Percentiles rank a stretch among this genome's conserved stretches.
phyloP scores from a whole-genome alignment of 92 coral and sea anemone species.

The Palythoa caribaeorum region DNA sequence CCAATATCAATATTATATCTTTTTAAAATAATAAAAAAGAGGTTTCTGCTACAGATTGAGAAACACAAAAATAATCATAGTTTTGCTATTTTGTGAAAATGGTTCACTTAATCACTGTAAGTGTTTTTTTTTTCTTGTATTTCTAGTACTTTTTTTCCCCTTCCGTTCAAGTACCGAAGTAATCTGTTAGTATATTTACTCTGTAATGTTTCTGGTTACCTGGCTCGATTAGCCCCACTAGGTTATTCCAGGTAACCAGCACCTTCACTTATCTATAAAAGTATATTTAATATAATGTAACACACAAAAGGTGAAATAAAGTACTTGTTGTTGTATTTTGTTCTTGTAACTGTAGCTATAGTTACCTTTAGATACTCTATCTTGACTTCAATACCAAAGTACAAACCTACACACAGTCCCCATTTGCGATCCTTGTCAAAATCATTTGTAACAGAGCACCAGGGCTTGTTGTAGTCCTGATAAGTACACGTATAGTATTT shows the following conservation, averaged over 20 bases:
- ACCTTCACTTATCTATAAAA: no score
- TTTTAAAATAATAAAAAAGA: background rate
- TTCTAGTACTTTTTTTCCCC: no score
- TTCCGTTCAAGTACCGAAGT: no score
- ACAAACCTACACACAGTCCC: constrained; percentile 95
- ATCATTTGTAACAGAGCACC: constrained; percentile 89
- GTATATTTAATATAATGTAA: no score
- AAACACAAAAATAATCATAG: background rate
- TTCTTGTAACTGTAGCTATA: background rate
- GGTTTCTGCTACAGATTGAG: background rate
- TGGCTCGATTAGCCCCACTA: no score
- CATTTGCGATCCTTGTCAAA: constrained; percentile 92
- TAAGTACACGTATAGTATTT: constrained; percentile 92
- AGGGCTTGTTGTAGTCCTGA: constrained; percentile 74
- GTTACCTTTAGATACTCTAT: background rate
- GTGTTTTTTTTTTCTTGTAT: no score
- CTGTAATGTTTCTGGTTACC: no score
- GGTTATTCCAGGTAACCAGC: no score
- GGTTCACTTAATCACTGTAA: no score
- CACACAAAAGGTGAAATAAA: no score
- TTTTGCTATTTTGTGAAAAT: background rate
- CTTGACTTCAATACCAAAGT: background rate
- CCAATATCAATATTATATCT: background rate
- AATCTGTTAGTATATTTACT: no score
- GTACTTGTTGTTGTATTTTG: no score